Evolutionary conservation across 1,140 invertebrate species (phyloP).

Genomic region (Octopus bimaculoides): DNA sequence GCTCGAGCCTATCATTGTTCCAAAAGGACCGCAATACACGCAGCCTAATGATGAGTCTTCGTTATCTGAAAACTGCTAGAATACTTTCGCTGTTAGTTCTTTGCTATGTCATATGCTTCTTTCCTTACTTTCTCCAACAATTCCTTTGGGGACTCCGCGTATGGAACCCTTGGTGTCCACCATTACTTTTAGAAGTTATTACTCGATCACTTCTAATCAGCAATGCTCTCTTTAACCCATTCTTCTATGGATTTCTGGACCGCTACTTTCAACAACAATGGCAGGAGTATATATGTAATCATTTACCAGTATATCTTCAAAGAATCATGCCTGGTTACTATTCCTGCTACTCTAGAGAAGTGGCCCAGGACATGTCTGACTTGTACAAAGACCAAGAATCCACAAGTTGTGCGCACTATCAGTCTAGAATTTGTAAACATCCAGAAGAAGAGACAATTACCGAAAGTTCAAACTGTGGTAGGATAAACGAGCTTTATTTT

Average conservation of each 20-base stretch:
- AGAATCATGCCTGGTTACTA: neutral
- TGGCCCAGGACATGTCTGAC: constrained; percentile 4
- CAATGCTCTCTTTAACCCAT: constrained; percentile 1
- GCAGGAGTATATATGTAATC: neutral
- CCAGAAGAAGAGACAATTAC: neutral
- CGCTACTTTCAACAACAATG: neutral
- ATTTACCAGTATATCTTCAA: neutral
- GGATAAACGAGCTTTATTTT: neutral
- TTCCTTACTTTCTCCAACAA: constrained; percentile 1
- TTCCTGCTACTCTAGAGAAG: neutral
- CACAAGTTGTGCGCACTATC: neutral
- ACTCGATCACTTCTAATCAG: neutral
- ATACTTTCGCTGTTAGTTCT: neutral
- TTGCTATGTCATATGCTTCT: neutral
- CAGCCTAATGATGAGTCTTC: neutral
- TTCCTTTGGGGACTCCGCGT: constrained; percentile 6
- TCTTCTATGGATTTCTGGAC: constrained; percentile 8
- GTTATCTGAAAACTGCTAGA: neutral
- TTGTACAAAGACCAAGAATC: neutral
- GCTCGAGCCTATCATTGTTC: neutral
- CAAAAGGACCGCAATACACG: neutral
- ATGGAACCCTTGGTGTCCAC: constrained; percentile 8
- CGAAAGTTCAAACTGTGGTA: neutral
- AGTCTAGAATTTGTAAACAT: neutral
- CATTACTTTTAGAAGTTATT: neutral